Conservation (phyloP, 2,113 vertebrate species). For the Setophaga petechia region DNA sequence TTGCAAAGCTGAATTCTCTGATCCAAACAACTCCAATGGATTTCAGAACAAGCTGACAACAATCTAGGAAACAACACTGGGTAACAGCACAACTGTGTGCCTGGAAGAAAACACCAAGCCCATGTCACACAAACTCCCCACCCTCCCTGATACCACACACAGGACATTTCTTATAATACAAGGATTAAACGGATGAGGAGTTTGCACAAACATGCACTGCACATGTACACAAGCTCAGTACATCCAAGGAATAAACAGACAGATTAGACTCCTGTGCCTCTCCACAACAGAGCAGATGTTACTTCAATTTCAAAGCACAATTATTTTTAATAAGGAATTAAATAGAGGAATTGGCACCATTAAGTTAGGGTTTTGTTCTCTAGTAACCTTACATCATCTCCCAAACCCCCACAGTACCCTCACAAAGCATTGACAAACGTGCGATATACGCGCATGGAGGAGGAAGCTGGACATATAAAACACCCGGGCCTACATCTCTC, state of each 20-base stretch:
- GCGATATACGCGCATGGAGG: neutral
- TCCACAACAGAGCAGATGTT: constrained; percentile 25
- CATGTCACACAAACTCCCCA: neutral
- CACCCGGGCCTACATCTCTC: neutral
- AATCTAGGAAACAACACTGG: neutral
- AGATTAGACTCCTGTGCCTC: neutral
- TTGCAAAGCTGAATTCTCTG: neutral
- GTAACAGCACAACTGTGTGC: neutral
- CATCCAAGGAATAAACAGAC: neutral
- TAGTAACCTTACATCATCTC: neutral
- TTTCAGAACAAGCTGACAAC: neutral
- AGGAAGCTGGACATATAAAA: neutral
- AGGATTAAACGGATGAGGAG: neutral
- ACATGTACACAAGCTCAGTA: neutral
- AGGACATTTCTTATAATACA: neutral
- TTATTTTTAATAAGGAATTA: constrained; percentile 33
- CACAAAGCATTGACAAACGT: neutral
- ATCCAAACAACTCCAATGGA: neutral
- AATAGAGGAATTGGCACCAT: neutral
- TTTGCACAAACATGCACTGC: neutral
- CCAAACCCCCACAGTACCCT: neutral
- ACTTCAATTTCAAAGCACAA: constrained; percentile 9
- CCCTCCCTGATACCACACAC: neutral
- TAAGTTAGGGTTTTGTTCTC: neutral
- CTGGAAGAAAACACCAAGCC: neutral